A percentile compares a stretch with the other conserved stretches of the same genome.
Conservation (phyloP, 1,140 invertebrate species). For the Wiebesia pumilae region DNA sequence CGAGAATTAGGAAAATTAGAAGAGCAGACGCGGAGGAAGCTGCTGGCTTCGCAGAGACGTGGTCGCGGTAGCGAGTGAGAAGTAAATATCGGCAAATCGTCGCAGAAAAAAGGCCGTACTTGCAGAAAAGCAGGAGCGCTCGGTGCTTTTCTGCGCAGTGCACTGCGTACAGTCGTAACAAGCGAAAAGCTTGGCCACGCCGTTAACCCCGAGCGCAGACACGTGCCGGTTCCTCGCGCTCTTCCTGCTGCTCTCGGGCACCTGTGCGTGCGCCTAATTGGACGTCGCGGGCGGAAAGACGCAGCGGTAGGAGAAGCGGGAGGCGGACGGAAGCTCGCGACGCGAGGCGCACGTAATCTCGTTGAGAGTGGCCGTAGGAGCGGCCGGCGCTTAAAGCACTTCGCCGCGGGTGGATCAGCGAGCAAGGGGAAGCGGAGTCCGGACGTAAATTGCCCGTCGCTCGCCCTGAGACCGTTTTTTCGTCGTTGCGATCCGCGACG, state of each 20-base stretch:
- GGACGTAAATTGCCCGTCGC: neutral
- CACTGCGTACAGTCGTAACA: too few species aligned
- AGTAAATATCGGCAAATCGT: too few species aligned
- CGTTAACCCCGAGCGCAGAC: neutral
- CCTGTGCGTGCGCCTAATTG: constrained; percentile 32
- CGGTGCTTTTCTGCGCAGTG: too few species aligned
- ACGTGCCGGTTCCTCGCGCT: neutral
- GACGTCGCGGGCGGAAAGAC: constrained; percentile 2
- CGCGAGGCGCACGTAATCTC: neutral
- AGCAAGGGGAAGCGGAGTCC: neutral
- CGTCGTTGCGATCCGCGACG: neutral
- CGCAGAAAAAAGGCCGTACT: too few species aligned
- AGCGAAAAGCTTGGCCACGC: neutral
- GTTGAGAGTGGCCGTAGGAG: constrained; percentile 7
- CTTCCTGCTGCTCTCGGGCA: neutral
- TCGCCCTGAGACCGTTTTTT: neutral
- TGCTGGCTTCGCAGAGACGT: too few species aligned
- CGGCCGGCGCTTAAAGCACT: constrained; percentile 20
- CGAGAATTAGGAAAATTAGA: too few species aligned
- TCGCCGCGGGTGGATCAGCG: neutral
- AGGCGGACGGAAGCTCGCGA: constrained; percentile 17
- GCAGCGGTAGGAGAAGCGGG: constrained; percentile 3
- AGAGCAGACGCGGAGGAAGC: too few species aligned
- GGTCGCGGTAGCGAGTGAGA: too few species aligned
- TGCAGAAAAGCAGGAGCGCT: too few species aligned